Percentiles rank a stretch among this genome's conserved stretches.
phyloP scores from a whole-genome alignment of 2,797 vertebrate genomes.

The Callimico goeldii region DNA sequence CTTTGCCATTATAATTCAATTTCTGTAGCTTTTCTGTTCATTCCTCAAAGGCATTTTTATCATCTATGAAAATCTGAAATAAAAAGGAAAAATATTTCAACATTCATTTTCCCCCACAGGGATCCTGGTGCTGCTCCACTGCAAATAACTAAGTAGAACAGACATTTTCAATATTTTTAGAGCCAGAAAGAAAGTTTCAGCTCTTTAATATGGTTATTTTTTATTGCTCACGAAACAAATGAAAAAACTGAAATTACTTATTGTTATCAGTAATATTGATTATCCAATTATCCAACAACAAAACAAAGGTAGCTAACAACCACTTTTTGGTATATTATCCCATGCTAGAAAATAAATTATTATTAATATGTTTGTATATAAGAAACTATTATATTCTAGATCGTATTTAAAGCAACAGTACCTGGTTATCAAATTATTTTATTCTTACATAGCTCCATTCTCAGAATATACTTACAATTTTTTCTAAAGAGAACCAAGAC shows the following conservation, averaged over 20 bases:
- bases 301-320: constrained; percentile 20
- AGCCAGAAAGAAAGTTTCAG: not conserved
- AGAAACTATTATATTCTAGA: not conserved
- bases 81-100: constrained; percentile 48
- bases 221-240: constrained; percentile 49
- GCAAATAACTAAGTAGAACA: not conserved
- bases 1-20: constrained; percentile 37
- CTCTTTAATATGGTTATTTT: constrained; percentile 14
- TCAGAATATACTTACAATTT: not conserved
- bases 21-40: constrained; percentile 32
- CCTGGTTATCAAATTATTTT: not conserved
- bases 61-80: constrained; percentile 47
- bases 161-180: not conserved
- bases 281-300: not conserved
- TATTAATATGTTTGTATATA: not conserved
- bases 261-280: not conserved
- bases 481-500: not conserved
- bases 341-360: constrained; percentile 9
- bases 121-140: not conserved
- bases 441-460: not conserved
- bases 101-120: constrained; percentile 32
- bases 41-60: constrained; percentile 48
- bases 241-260: constrained; percentile 47
- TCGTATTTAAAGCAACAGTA: not conserved
- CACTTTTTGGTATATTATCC: not conserved